Evolutionary conservation across 2,113 vertebrate genomes (phyloP).

Genomic region (Strix aluco): DNA sequence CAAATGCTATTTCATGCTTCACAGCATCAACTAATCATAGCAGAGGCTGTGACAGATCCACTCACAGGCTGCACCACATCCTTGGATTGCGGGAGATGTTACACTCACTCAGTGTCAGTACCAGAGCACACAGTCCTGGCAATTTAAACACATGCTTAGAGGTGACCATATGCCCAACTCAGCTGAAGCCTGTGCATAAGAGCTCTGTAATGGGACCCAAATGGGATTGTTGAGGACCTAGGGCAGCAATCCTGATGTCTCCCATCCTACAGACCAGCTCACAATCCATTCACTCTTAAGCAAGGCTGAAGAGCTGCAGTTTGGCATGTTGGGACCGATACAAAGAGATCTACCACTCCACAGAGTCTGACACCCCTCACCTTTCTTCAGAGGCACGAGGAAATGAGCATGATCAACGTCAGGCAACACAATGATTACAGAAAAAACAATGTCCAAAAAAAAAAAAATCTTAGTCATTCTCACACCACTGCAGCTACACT

Average conservation of each 20-base stretch:
- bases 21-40: neutral
- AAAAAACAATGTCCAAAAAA: neutral
- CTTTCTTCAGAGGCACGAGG: neutral
- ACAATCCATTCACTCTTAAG: accelerated
- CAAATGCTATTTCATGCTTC: slow-evolving; percentile 44
- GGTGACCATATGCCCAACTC: neutral
- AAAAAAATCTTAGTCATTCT: neutral
- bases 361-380: neutral
- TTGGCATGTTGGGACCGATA: accelerated
- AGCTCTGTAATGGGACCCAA: neutral
- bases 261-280: neutral
- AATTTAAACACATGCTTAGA: neutral
- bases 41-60: neutral
- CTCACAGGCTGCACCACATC: neutral
- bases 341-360: neutral
- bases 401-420: neutral
- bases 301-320: neutral
- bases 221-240: neutral
- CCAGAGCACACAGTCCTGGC: neutral
- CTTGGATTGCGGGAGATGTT: neutral
- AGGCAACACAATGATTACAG: neutral
- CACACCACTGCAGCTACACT: neutral
- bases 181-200: neutral
- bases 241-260: neutral
- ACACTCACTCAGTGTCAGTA: neutral